Percentiles rank a stretch among this genome's conserved stretches.
Conservation (phyloP, 1,140 invertebrate species). For the Panagrolaimus sp. region DNA sequence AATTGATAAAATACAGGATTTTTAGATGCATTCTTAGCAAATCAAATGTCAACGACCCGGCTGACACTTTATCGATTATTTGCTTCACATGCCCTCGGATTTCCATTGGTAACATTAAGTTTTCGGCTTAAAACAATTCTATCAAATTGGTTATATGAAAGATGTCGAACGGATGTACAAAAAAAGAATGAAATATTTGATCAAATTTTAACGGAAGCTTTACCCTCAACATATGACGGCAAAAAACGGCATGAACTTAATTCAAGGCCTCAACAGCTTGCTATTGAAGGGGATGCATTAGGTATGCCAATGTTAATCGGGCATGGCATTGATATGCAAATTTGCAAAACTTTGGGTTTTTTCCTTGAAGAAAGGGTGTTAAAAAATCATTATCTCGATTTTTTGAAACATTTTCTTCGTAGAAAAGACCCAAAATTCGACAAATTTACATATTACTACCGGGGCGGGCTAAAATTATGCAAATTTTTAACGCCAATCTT, state of each 20-base stretch:
- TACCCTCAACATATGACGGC: slow-evolving; percentile 41
- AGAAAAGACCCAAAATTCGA: too few species aligned
- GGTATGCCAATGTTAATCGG: slow-evolving; percentile 28
- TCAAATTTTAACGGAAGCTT: slow-evolving; percentile 44
- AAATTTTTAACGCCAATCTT: slow-evolving; percentile 1
- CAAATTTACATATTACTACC: slow-evolving; percentile 3
- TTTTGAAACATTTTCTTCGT: too few species aligned
- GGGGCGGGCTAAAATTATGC: slow-evolving; percentile 18
- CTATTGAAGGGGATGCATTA: slow-evolving; percentile 39
- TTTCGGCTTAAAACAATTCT: slow-evolving; percentile 93
- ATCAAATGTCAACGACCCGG: slow-evolving; percentile 79
- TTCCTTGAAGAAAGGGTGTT: neutral
- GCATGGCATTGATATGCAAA: neutral
- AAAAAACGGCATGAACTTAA: slow-evolving; percentile 15
- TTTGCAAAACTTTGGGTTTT: neutral
- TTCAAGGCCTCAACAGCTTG: slow-evolving; percentile 36
- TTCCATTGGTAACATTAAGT: slow-evolving; percentile 90
- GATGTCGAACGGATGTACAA: slow-evolving; percentile 38
- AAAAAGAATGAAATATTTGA: slow-evolving; percentile 46
- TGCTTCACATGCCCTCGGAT: slow-evolving; percentile 95
- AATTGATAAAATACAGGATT: too few species aligned
- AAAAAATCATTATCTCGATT: neutral
- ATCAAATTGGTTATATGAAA: slow-evolving; percentile 23
- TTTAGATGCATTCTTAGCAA: slow-evolving; percentile 67
- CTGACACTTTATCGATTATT: slow-evolving; percentile 91